Evolutionary conservation across 1,140 invertebrate genomes (phyloP).

Genomic region (Theocolax elegans): DNA sequence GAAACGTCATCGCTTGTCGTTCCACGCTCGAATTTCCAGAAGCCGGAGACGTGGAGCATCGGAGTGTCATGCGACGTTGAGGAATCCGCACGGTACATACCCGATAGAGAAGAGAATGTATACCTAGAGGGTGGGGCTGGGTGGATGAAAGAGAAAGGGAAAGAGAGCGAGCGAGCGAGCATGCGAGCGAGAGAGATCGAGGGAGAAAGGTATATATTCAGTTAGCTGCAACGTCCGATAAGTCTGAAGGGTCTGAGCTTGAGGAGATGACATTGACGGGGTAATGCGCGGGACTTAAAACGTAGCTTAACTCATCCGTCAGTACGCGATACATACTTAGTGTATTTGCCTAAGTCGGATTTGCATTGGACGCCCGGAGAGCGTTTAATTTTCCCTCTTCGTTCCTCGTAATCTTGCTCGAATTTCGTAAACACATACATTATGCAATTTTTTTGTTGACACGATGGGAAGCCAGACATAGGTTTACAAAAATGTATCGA

Average conservation of each 20-base stretch:
- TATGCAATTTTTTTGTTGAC: constrained; percentile 3
- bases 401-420: constrained; percentile 23
- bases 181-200: constrained; percentile 30
- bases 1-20: not conserved
- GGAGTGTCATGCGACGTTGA: constrained; percentile 9
- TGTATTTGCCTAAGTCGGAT: constrained; percentile 49
- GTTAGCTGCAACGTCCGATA: constrained; percentile 62
- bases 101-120: not conserved
- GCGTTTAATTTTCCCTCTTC: constrained; percentile 31
- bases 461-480: not conserved
- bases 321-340: constrained; percentile 64
- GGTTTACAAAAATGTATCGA: too few species aligned
- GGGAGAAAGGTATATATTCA: constrained; percentile 11
- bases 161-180: constrained; percentile 21
- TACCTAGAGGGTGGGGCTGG: not conserved
- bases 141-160: not conserved
- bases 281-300: constrained; percentile 64
- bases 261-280: constrained; percentile 68
- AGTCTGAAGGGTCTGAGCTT: constrained; percentile 64
- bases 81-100: constrained; percentile 5
- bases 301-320: constrained; percentile 67
- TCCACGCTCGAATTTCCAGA: not conserved
- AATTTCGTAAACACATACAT: not conserved
- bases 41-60: not conserved
- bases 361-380: constrained; percentile 26